Evolutionary conservation across 2,113 vertebrate species (phyloP).

Genomic region (Pedionomus torquatus): DNA sequence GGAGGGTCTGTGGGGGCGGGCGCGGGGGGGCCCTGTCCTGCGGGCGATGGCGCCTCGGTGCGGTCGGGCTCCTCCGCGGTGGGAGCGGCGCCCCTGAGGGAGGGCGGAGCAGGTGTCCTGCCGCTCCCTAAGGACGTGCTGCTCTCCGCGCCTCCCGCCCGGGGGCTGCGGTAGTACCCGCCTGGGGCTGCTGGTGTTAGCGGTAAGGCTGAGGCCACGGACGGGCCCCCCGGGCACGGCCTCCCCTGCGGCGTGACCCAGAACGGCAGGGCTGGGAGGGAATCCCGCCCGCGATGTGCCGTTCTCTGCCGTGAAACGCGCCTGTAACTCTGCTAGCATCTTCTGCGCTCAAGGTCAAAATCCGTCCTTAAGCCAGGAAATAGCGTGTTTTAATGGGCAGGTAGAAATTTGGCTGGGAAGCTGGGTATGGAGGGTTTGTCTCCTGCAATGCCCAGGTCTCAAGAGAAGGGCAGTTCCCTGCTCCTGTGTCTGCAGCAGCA

Average conservation of each 20-base stretch:
- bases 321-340: accelerated
- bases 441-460: accelerated
- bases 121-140: neutral
- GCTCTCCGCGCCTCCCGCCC: neutral
- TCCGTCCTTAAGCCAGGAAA: accelerated
- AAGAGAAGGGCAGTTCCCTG: accelerated
- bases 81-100: neutral
- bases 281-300: accelerated
- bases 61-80: too few relatives aligned
- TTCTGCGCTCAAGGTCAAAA: neutral
- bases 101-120: neutral
- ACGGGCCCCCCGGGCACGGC: accelerated
- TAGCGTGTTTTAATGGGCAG: accelerated
- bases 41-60: neutral
- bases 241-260: accelerated
- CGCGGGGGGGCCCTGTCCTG: neutral
- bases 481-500: accelerated
- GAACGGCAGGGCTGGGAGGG: neutral
- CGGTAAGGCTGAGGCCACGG: neutral
- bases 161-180: too few relatives aligned
- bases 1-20: accelerated
- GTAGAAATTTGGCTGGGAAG: accelerated
- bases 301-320: accelerated
- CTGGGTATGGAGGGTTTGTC: accelerated
- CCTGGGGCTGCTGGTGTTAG: neutral